Base-by-base conservation (phyloP, 2,888 invertebrate species). In the Caenorhabditis afra region DNA sequence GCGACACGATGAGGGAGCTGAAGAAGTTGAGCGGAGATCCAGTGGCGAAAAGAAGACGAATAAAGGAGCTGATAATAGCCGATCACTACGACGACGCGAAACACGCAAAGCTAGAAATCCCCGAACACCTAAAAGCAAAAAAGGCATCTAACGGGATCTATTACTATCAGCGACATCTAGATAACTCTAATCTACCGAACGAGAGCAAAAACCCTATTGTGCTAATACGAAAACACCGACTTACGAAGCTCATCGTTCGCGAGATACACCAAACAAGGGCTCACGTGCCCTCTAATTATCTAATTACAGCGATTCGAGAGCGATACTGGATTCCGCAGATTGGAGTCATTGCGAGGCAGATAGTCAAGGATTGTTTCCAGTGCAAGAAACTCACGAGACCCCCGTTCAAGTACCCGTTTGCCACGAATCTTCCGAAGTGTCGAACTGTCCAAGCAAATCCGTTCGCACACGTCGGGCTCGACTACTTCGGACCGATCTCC, bases 401-500 rank as follows among this genome's bases (percentile, higher is more conserved):
- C 4, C 57, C 57, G 16, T 57, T 12, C 22, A 1, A 12, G 1
- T 57, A 57, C 11, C 57, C 57, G 1, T 22, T 12, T 12, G 0
- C 57, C 1, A 18, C 3, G 12, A 7, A 87, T 23, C 81, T 91
- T 10, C 90, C 91, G 0, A 16, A 22, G 5, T 83, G 86, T 7
- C 66, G 91, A 1, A 66, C 65, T 4, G 37, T 8, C 65, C 75
- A 81, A 4, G 68, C 79, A 2, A 37, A 74, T 5, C 87, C 90
- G 3, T 91, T 91, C 78, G 52, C 81, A 1, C 75, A 87, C 50
- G 66, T 79, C 18, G 90, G 90, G 11, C 53, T 91, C 0, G 91
- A 91, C 57, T 90, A 91, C 45, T 87, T 89, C 5, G 91, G 91
- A 0, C 91, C 91, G 0, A 50, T 91, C 14, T 79, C 62, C 35